phyloP scores from a whole-genome alignment of 2,888 invertebrate genomes.

The Pristionchus entomophagus region DNA sequence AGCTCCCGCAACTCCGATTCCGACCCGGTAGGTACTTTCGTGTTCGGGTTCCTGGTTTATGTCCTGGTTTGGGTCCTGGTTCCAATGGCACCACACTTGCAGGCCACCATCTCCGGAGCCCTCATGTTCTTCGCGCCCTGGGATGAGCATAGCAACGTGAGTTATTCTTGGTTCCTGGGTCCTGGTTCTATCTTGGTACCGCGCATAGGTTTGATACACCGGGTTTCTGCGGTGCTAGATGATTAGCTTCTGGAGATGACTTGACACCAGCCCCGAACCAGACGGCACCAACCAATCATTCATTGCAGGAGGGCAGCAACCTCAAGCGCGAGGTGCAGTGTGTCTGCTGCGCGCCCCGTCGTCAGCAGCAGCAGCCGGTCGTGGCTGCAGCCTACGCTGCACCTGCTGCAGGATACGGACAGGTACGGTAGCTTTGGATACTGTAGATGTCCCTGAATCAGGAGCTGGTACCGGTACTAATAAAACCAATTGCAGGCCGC shows the following conservation, averaged over 20 bases:
- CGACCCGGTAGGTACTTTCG: slow-evolving; percentile 52
- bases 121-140: slow-evolving; percentile 62
- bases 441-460: background rate
- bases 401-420: background rate
- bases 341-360: slow-evolving; percentile 38
- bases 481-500: background rate
- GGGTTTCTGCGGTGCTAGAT: too few relatives aligned
- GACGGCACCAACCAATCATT: background rate
- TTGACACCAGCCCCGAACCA: background rate
- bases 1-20: slow-evolving; percentile 56
- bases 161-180: background rate
- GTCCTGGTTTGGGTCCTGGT: background rate
- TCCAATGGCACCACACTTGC: slow-evolving; percentile 6
- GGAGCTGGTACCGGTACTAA: background rate
- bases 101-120: slow-evolving; percentile 57
- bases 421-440: background rate
- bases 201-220: background rate
- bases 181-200: background rate
- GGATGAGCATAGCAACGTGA: slow-evolving; percentile 44
- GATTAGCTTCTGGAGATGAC: too few relatives aligned
- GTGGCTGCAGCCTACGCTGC: background rate
- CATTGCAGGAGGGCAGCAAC: slow-evolving; percentile 7
- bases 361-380: background rate
- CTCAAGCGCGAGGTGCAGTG: slow-evolving; percentile 37
- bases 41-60: too few relatives aligned